Percentiles rank a stretch among this genome's conserved stretches.
phyloP scores from a whole-genome alignment of 2,113 vertebrate species.

The Erythrolamprus reginae region DNA sequence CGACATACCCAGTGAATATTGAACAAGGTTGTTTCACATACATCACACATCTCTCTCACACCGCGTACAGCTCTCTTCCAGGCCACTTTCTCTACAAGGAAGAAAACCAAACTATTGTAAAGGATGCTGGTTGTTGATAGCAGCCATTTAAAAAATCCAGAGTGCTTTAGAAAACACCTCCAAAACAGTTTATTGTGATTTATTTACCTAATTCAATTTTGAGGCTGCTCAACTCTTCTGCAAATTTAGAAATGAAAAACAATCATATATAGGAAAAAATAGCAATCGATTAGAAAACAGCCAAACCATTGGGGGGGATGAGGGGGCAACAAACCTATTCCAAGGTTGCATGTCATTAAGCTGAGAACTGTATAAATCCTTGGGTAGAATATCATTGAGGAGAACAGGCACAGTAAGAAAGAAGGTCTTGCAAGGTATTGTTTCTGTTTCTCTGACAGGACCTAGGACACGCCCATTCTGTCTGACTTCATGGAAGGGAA shows the following conservation, averaged over 20 bases:
- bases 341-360: background rate
- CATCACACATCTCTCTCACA: constrained; percentile 96
- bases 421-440: background rate
- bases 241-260: background rate
- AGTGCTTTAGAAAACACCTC: background rate
- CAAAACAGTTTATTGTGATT: background rate
- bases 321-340: background rate
- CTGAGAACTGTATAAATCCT: background rate
- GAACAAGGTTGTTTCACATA: constrained; percentile 96
- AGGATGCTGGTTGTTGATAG: background rate
- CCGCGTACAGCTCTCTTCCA: constrained; percentile 97
- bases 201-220: background rate
- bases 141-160: background rate
- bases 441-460: background rate
- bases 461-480: background rate
- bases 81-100: constrained; percentile 89
- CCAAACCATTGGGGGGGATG: background rate
- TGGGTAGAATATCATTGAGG: background rate
- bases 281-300: background rate
- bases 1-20: constrained; percentile 99
- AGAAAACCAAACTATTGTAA: constrained; percentile 26
- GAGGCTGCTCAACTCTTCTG: background rate
- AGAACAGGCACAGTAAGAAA: background rate
- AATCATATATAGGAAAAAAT: background rate
- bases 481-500: background rate